These are phyloP conservation scores for Fissipunctia ypsillon DNA, from an alignment of 2,888 invertebrate genomes.

Conservation along the genomic window DNA sequence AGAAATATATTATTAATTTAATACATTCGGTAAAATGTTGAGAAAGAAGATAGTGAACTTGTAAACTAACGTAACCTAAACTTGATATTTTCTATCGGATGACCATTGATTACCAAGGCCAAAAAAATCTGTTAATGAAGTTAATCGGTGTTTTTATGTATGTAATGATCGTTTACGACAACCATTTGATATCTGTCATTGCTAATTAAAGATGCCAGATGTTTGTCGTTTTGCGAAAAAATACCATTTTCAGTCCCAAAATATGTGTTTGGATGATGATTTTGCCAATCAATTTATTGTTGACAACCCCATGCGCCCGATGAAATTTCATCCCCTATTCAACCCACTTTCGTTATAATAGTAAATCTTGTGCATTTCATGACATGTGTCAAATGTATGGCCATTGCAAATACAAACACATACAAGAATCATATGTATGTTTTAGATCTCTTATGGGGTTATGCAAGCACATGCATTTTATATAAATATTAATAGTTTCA, in stretches of 20 bases:
- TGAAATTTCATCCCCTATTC: background rate
- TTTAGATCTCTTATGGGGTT: background rate
- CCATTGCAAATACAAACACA: background rate
- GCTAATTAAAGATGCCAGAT: background rate
- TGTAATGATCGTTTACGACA: background rate
- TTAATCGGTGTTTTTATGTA: background rate
- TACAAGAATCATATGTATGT: background rate
- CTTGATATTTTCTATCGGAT: background rate
- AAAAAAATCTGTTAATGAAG: background rate
- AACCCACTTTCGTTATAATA: background rate
- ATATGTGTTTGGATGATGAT: background rate
- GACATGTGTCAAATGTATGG: too few relatives aligned
- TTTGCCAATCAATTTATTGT: background rate
- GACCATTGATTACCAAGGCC: background rate
- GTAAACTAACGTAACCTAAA: background rate
- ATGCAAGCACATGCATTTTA: slow-evolving; percentile 6
- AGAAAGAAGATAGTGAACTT: background rate
- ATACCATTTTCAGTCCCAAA: too few relatives aligned
- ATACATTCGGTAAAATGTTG: background rate
- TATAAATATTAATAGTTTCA: slow-evolving; percentile 15
- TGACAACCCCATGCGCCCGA: background rate
- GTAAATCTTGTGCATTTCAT: background rate
- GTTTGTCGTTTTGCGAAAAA: background rate
- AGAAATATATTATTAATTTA: slow-evolving; percentile 11
- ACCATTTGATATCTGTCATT: background rate